Evolutionary conservation across 2,113 vertebrate genomes (phyloP), one percentile per base, ranked within the genome.

Genomic region (Hippocampus abdominalis): DNA sequence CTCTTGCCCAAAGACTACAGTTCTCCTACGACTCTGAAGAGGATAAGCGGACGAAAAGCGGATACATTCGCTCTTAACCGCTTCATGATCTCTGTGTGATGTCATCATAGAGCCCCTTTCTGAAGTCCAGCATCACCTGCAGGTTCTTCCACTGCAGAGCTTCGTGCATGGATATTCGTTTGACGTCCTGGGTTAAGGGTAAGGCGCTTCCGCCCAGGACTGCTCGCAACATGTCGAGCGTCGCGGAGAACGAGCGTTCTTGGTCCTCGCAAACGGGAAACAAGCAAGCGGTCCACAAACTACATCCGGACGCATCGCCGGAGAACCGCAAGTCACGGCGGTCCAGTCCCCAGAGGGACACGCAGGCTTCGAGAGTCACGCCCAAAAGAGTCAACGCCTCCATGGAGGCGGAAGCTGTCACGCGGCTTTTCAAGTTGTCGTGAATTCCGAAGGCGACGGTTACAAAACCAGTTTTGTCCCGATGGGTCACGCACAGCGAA

Each of bases 251-350:
- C 0, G 96, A 97, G 42, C 90, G 86, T 44, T 69, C 87, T 57
- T 83, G 84, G 69, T 92, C 91, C 0, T 81, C 73, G 72, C 94
- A 96, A 73, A 94, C 65, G 0, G 96, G 95, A 74, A 97, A 98
- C 75, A 98, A 89, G 68, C 94, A 86, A 0, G 91, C 92, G 12
- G 90, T 94, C 97, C 97, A 99, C 79, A 99, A 80, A 73, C 92
- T 94, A 53, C 92, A 49, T 16, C 0, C 0, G 0, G 78, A 49
- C 8, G 15, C 66, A 2, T 84, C 83, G 2, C 91, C 77, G 0
- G 94, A 96, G 87, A 97, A 96, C 15, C 90, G 89, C 60, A 94
- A 70, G 0, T 70, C 72, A 0, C 92, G 93, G 2, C 75, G 21
- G 20, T 78, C 66, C 21, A 95, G 2, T 7, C 90, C 90, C 95